Conservation (phyloP, 2,888 invertebrate species). For the Smittia sp. region DNA sequence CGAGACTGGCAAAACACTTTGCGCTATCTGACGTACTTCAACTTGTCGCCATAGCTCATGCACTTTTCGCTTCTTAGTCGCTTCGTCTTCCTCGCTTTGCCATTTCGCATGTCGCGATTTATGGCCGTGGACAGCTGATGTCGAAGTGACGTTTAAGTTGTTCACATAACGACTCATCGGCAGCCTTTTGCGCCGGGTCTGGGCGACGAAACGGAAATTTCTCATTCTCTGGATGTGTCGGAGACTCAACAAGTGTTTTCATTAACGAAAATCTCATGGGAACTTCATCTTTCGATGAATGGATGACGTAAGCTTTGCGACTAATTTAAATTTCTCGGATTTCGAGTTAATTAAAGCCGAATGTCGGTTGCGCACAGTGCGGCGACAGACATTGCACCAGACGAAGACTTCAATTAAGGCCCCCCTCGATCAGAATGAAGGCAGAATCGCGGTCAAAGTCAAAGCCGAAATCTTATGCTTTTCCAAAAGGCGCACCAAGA, state of each 20-base stretch:
- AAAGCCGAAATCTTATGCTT: conserved; percentile 1
- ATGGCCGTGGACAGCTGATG: conserved; percentile 38
- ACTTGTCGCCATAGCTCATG: conserved; percentile 4
- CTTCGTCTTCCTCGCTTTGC: background rate
- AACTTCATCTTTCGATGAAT: conserved; percentile 32
- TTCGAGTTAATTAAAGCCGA: conserved; percentile 16
- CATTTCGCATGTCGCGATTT: conserved; percentile 34
- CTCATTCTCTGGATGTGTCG: conserved; percentile 19
- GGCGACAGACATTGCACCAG: conserved; percentile 2
- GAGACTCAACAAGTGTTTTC: conserved; percentile 39
- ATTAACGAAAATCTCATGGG: conserved; percentile 34
- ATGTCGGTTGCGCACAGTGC: background rate
- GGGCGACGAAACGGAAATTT: conserved; percentile 39
- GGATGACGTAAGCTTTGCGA: conserved; percentile 34
- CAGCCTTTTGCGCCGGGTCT: background rate
- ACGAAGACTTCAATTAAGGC: background rate
- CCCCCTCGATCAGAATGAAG: background rate
- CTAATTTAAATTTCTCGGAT: conserved; percentile 36
- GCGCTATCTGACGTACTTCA: background rate
- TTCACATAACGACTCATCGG: background rate
- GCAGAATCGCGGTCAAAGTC: conserved; percentile 17
- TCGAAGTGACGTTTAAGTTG: conserved; percentile 31
- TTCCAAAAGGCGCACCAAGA: background rate
- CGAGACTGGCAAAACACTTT: background rate
- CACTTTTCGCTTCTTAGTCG: background rate